Percentiles rank a stretch among this genome's conserved stretches.
These are phyloP conservation scores for Alosa alosa DNA, from an alignment of 2,113 vertebrate genomes.

Conservation along the genomic window DNA sequence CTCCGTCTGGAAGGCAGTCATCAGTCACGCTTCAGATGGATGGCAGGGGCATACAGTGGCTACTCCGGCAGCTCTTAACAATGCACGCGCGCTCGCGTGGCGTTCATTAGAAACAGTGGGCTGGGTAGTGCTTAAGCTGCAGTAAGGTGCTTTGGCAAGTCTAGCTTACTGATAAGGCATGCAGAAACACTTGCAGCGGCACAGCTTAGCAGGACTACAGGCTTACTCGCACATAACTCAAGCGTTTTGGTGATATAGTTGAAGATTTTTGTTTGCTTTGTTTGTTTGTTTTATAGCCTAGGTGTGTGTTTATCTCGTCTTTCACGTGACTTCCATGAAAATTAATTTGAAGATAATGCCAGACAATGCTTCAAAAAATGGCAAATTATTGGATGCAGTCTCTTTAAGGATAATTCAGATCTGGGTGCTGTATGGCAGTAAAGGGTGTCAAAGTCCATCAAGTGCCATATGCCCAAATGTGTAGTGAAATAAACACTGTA, in stretches of 20 bases:
- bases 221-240: no score
- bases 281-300: not conserved
- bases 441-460: no score
- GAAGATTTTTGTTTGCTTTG: not conserved
- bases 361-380: not conserved
- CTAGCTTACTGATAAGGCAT: not conserved
- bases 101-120: not conserved
- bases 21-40: not conserved
- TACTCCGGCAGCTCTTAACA: not conserved
- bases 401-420: not conserved
- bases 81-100: not conserved
- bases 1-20: not conserved
- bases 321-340: not conserved
- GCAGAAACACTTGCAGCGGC: not conserved
- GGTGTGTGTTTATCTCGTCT: not conserved
- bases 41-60: not conserved
- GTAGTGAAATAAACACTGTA: no score
- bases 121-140: not conserved
- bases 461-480: no score
- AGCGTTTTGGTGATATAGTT: not conserved
- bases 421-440: no score
- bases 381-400: not conserved
- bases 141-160: not conserved
- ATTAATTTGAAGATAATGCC: not conserved
- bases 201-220: no score